These are phyloP conservation scores for Mythimna impura DNA, from an alignment of 2,888 invertebrate species.

Conservation along the genomic window DNA sequence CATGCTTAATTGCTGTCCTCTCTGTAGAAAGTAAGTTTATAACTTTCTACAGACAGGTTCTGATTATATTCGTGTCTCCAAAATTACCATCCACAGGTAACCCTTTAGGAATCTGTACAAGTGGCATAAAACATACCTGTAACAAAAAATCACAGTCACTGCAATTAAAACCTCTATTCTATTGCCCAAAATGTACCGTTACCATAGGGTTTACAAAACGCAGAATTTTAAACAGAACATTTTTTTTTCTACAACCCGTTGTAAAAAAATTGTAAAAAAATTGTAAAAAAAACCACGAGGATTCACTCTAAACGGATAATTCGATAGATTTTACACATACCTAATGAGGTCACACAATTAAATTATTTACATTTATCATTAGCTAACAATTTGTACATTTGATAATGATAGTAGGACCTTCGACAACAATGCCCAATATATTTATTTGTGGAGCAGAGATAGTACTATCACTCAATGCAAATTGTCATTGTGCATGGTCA, in stretches of 20 bases:
- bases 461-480: constrained; percentile 85
- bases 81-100: not conserved
- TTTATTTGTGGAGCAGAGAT: constrained; percentile 80
- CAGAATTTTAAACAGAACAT: not conserved
- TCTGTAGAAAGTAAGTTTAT: too few species aligned
- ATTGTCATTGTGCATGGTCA: constrained; percentile 82
- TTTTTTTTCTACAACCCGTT: not conserved
- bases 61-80: not conserved
- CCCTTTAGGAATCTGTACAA: not conserved
- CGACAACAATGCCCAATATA: constrained; percentile 75
- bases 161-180: not conserved
- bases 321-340: constrained; percentile 26
- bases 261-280: not conserved
- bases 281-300: not conserved
- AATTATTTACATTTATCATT: constrained; percentile 58
- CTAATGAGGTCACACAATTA: constrained; percentile 44
- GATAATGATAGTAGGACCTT: constrained; percentile 71
- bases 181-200: constrained; percentile 24
- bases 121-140: not conserved
- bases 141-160: constrained; percentile 1
- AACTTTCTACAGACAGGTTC: too few species aligned
- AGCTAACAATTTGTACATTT: constrained; percentile 66
- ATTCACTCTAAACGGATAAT: not conserved
- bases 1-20: too few species aligned
- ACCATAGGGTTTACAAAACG: constrained; percentile 20